Evolutionary conservation across 2,888 invertebrate species (phyloP), one percentile per base, ranked within the genome.

Genomic region (Phania funesta): DNA sequence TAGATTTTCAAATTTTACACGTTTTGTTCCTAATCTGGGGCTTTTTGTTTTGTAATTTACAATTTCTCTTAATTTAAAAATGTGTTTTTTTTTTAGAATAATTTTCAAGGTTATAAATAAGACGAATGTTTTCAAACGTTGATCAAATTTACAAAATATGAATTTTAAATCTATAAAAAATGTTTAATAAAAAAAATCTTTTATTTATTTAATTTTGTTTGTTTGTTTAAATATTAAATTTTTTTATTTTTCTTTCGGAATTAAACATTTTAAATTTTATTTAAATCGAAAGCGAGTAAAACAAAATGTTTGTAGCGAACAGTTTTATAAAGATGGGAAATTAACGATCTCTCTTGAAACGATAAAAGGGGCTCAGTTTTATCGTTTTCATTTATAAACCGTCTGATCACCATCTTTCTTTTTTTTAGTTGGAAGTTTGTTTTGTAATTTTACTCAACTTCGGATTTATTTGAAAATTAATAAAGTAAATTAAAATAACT

Each of bases 311-410:
- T 13, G n/a, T 44, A 18, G 7, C 16, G 16, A 16, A 16, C 5
- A 56, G 32, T 26, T 52, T 26, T 26, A 7, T 46, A 35, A 56
- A 67, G 83, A 71, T 56, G 44, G 74, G 9, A 38, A 6, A 52
- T 74, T 80, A 79, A 78, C 16, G 52, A 77, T 52, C 6, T 50
- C 64, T 73, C 84, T 84, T 80, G 87, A 87, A 85, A 86, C 89
- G 89, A 89, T 88, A 89, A 65, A 90, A 89, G 87, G 90, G 90
- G 90, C 90, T 90, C 90, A 84, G 78, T 87, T 89, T 89, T 88
- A 89, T 89, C 90, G 88, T 84, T 85, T 87, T 32, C 0, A 29
- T 87, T 85, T 52, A 41, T 60, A 41, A 24, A 32, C 11, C 48
- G 13, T 73, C 52, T 58, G n/a, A 38, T 62, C 7, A 56, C 56